Base-by-base conservation (phyloP, 2,888 invertebrate genomes). In the Alsophila aescularia region DNA sequence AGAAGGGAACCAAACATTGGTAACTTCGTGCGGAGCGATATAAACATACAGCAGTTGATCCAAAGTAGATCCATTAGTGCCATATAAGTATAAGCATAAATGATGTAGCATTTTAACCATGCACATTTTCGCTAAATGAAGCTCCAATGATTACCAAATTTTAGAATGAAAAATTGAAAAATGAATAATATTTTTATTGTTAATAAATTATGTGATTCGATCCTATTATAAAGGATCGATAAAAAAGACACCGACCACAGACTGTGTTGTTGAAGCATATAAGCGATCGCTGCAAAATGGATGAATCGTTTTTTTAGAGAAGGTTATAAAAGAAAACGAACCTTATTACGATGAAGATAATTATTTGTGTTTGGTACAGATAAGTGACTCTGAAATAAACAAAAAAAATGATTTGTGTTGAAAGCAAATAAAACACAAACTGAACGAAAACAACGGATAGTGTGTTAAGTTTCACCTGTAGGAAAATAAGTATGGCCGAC, bases 341-440 rank as follows among this genome's bases (percentile, higher is more conserved):
- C 96, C 96, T 96, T 95, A 93, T 93, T 94, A 89, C 94, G 95
- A 93, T 95, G 95, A 82, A 94, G 95, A 92, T 94, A 96, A 94
- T 95, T 96, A 95, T 94, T 94, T 94, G 94, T 95, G 94, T 94
- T 94, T 93, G 96, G 96, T 93, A 96, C 96, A 94, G 95, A 95
- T 94, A 96, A 95, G 94, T 95, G 96, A 93, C 94, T 95, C 96
- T 96, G 95, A 93, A 96, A 96, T 95, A 95, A 93, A 93, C 93
- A 93, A 90, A 86, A 90, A 86, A 89, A 87, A 83, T 86, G 85
- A 83, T 83, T 83, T 80, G 88, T 90, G 89, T 90, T 83, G 79
- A 83, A 90, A 93, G 93, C 91, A 92, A 93, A 92, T 92, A 92
- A 92, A 89, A 89, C 84, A 87, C 88, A 88, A 87, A 88, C 76